These are phyloP conservation scores for Lasius platythorax DNA, from an alignment of 2,888 invertebrate species.

Conservation along the genomic window DNA sequence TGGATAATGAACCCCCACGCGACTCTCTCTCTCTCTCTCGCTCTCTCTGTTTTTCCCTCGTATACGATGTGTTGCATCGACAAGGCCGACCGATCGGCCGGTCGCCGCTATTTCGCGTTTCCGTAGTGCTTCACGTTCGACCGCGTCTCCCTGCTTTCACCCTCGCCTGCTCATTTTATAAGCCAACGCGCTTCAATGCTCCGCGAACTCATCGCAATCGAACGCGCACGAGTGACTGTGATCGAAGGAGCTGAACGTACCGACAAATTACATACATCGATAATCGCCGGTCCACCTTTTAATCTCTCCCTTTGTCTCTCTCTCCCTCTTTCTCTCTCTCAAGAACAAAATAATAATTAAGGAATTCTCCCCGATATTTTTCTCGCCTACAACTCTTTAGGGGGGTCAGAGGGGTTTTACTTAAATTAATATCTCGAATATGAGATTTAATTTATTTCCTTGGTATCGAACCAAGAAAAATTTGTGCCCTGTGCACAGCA, in stretches of 20 bases:
- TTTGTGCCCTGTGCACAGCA: too few relatives aligned
- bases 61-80: conserved; percentile 65
- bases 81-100: conserved; percentile 54
- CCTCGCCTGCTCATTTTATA: conserved; percentile 38
- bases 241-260: background rate
- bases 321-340: too few relatives aligned
- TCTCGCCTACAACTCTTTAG: too few relatives aligned
- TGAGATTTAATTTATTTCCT: too few relatives aligned
- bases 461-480: too few relatives aligned
- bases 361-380: too few relatives aligned
- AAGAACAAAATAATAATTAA: background rate
- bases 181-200: conserved; percentile 19
- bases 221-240: background rate
- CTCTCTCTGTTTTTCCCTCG: too few relatives aligned
- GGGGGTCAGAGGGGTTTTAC: too few relatives aligned
- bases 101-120: conserved; percentile 69
- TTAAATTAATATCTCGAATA: too few relatives aligned
- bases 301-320: too few relatives aligned
- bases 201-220: background rate
- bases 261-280: background rate
- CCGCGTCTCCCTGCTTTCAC: conserved; percentile 40
- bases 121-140: conserved; percentile 71
- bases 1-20: conserved; percentile 80
- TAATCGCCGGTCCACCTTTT: background rate
- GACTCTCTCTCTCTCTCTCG: background rate